Evolutionary conservation across 2,888 invertebrate species (phyloP).

Genomic region (Reticulitermes lucifugus): DNA sequence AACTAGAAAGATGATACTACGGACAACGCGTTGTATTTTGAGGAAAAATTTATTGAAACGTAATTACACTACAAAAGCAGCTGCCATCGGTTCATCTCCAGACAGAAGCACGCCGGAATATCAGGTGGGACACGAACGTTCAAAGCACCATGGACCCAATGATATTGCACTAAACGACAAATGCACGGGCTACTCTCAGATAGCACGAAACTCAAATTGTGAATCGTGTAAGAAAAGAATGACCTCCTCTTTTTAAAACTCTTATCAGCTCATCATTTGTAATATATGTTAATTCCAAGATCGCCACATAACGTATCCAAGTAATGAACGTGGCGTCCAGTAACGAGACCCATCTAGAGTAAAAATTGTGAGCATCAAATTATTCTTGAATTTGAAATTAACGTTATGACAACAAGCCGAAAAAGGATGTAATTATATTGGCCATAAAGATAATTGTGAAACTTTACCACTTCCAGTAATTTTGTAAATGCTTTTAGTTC

Average conservation of each 20-base stretch:
- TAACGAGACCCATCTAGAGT: not conserved
- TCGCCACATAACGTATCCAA: not conserved
- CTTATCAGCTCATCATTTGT: not conserved
- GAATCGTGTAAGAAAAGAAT: not conserved
- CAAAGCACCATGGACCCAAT: not conserved
- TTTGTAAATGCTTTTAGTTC: too few relatives aligned
- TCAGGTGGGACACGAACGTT: not conserved
- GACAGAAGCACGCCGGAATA: constrained; percentile 13
- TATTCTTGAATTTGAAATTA: not conserved
- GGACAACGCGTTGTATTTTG: not conserved
- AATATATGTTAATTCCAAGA: not conserved
- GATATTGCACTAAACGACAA: too few relatives aligned
- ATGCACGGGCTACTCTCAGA: too few relatives aligned
- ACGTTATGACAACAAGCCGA: not conserved
- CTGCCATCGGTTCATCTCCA: constrained; percentile 29
- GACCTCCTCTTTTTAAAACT: not conserved
- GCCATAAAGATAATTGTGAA: too few relatives aligned
- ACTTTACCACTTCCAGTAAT: too few relatives aligned
- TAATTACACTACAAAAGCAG: not conserved
- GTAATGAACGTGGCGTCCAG: not conserved
- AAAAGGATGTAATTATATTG: too few relatives aligned
- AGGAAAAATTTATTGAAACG: not conserved
- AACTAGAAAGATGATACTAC: too few relatives aligned
- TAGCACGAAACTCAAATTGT: not conserved
- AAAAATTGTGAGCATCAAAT: not conserved